Evolutionary conservation across 2,797 vertebrate genomes (phyloP), one percentile per base, ranked within the genome.

Genomic region (Agapornis canus): DNA sequence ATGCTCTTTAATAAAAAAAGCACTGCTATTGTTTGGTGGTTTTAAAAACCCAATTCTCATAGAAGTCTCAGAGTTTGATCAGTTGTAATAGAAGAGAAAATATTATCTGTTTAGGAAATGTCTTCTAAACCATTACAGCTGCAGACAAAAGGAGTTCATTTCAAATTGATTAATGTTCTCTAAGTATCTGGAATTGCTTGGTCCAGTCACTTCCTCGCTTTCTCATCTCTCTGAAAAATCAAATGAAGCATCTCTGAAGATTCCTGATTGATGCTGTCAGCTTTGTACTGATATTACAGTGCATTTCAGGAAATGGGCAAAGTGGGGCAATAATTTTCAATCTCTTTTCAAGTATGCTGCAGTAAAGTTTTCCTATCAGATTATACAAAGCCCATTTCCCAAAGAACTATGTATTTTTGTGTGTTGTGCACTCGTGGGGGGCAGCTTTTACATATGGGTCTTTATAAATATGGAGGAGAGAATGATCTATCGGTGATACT

Each of bases 171-270:
- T 97, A 97, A 96, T 96, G 92, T 76, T 45, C 81, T 97, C 73
- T 95, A 97, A 97, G 94, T 94, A 97, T 96, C 92, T 95, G 93
- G 90, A 97, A 96, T 96, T 97, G 95, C 96, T 97, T 96, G 85
- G 95, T 95, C 91, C 82, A 83, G 95, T 97, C 94, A 81, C 92
- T 97, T 95, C 60, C 90, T 97, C 97, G 80, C 89, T 94, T 97
- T 98, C 97, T 97, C 95, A 97, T 98, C 92, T 96, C 94, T 95
- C 93, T 91, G 94, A 95, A 96, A 95, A 97, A 97, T 97, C 96
- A 97, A 95, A 96, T 97, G 96, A 97, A 98, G 86, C 85, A 95
- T 97, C 84, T 94, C 91, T 92, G 95, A 96, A 96, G 93, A 96
- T 96, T 93, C 71, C 88, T 97, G 97, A 98, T 97, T 64, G 95